A percentile compares a stretch with the other conserved stretches of the same genome.
These are phyloP conservation scores for Genyomyrus donnyi DNA, from an alignment of 2,113 vertebrate species.

Conservation along the genomic window DNA sequence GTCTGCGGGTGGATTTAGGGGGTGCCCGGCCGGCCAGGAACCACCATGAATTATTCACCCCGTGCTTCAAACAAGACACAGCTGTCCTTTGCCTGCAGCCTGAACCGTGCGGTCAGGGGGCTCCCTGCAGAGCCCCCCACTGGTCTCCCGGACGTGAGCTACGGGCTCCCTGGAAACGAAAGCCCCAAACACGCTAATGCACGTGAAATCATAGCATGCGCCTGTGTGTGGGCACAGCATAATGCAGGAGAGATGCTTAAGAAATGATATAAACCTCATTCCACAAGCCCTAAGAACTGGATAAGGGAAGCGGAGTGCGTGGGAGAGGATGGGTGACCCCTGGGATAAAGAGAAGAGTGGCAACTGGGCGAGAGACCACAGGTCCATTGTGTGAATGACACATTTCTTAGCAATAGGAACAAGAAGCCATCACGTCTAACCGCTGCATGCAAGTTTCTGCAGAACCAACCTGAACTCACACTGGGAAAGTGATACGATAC, in stretches of 20 bases:
- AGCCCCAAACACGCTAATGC: background rate
- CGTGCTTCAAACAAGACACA: background rate
- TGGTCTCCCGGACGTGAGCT: background rate
- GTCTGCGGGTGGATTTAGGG: background rate
- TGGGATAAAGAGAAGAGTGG: background rate
- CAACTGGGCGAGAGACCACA: background rate
- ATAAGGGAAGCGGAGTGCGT: background rate
- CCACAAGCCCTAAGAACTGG: background rate
- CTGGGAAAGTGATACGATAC: background rate
- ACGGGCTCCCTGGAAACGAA: background rate
- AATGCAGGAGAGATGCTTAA: background rate
- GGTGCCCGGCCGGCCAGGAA: background rate
- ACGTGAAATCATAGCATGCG: background rate
- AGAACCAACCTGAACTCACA: background rate
- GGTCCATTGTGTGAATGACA: background rate
- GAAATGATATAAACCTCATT: background rate
- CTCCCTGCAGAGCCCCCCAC: constrained; percentile 2
- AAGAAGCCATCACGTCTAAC: background rate
- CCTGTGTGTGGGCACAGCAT: background rate
- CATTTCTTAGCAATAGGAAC: background rate
- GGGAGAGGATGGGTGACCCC: background rate
- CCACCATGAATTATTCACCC: constrained; percentile 23
- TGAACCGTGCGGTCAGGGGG: background rate
- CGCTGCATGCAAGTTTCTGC: background rate
- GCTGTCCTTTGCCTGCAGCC: constrained; percentile 10